Conservation (phyloP, 37 sponge, comb jelly and placozoan genomes). For the Tethya wilhelma region DNA sequence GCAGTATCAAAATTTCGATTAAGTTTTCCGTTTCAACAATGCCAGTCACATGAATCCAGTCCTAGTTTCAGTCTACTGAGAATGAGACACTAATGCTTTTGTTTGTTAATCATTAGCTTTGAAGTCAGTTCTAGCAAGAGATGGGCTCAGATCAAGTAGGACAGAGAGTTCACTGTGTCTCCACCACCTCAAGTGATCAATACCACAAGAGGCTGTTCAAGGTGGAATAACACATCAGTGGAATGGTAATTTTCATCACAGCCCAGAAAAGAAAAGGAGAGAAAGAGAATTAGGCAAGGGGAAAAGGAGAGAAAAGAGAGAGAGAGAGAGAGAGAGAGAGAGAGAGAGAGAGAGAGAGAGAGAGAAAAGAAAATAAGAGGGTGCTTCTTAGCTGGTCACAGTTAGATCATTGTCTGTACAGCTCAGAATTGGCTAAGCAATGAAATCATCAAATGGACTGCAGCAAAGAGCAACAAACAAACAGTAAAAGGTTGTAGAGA, state of each 20-base stretch:
- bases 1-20: too few relatives aligned
- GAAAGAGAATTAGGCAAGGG: slow-evolving; percentile 13
- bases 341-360: slow-evolving; percentile 33
- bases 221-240: too few relatives aligned
- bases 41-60: too few relatives aligned
- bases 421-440: slow-evolving; percentile 34
- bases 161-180: background rate
- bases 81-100: too few relatives aligned
- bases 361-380: background rate
- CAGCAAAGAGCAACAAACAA: background rate
- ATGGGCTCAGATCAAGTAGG: slow-evolving; percentile 40
- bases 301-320: background rate
- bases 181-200: background rate
- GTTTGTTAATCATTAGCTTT: too few relatives aligned
- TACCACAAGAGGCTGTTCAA: slow-evolving; percentile 1
- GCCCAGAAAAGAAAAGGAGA: slow-evolving; percentile 25
- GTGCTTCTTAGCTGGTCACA: background rate
- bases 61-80: too few relatives aligned
- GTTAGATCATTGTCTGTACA: background rate
- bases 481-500: background rate
- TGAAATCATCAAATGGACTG: slow-evolving; percentile 11
- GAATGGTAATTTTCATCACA: background rate
- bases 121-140: background rate
- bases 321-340: slow-evolving; percentile 34
- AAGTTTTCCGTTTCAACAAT: too few relatives aligned